Base-by-base conservation (phyloP, 1,140 invertebrate genomes). In the Hylyphantes graminicola region DNA sequence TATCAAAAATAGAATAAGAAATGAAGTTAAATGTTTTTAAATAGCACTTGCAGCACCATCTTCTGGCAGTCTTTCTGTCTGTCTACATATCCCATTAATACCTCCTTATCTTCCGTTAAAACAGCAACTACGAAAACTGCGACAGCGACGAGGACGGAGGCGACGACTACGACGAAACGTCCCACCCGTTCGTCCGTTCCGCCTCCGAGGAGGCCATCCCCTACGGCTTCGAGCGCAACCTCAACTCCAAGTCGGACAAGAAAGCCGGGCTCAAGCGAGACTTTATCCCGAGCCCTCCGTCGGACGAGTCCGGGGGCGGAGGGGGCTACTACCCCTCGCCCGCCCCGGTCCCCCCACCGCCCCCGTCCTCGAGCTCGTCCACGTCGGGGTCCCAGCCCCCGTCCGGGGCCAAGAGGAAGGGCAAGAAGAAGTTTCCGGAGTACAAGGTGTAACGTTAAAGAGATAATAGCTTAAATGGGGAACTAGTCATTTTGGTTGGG, bases 161-260 rank as follows among this genome's bases (percentile, higher is more conserved):
- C 94, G 94, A 95, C 94, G 78, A 80, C 50, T 72, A 77, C n/a
- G 84, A 72, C n/a, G 63, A 55, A 94, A 94, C 94, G 94, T 94
- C 95, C 94, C 94, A 94, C 94, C 94, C 94, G 93, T 93, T 95
- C 94, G 94, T 94, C 93, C 94, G 94, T 92, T 95, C 94, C 93
- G 95, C 94, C 91, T 96, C 94, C 94, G 94, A 95, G 91, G 94
- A 95, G 90, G 92, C 93, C 89, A 92, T 94, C 89, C 92, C 93
- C 88, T 83, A 87, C 68, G 77, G 67, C 55, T 87, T 73, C 77
- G 85, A 87, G 19, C 19, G 86, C n/a, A 87, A 87, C 55, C 57
- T 87, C 2, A 86, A 87, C 51, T 85, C 67, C 21, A 84, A 83
- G 50, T 80, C 86, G 51, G 87, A 87, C 54, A 87, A 87, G 72